Evolutionary conservation across 2,888 invertebrate genomes (phyloP), one percentile per base, ranked within the genome.

Genomic region (Athalia cordata): DNA sequence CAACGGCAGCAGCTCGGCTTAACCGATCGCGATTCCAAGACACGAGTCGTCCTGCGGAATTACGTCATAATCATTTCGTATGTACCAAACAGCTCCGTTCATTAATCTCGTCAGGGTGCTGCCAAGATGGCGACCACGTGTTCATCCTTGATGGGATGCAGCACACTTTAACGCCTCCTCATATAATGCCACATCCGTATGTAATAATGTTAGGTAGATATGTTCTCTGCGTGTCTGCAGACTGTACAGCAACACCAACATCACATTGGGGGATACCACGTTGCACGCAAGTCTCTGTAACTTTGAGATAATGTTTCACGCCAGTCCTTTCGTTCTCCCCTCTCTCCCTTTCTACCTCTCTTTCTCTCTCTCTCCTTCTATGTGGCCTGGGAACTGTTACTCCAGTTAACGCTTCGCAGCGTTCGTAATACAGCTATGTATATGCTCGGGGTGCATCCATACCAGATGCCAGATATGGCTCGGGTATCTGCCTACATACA

Each of bases 351-450:
- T n/a, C 29, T 29, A 29, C 29, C 29, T 29, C 29, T 29, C 29
- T 29, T 29, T 29, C 29, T 29, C 29, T 29, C 29, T 29, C 29
- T 29, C 29, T 29, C 29, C 29, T 29, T 29, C 49, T 45, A 13
- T 68, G 70, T 52, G 50, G 84, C 84, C 83, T 87, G 86, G 85
- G 86, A 87, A 87, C 83, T 84, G 84, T 84, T 87, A 86, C 83
- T 85, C 87, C 84, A 85, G 84, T 85, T 87, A 82, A 83, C 83
- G 81, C 78, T 78, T 82, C 83, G 85, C 84, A 87, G 87, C 87
- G 86, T 86, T 86, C 81, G 85, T 83, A 85, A 85, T 85, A 82
- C 82, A 77, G 78, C 83, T 83, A 29, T 5, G 29, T 29, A 29
- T 29, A 2, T 29, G 29, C 29, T 29, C 52, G 59, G 72, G 13